Percentiles rank a stretch among this genome's conserved stretches.
Evolutionary conservation across 2,113 vertebrate species (phyloP).

Genomic region (Fregata magnificens): DNA sequence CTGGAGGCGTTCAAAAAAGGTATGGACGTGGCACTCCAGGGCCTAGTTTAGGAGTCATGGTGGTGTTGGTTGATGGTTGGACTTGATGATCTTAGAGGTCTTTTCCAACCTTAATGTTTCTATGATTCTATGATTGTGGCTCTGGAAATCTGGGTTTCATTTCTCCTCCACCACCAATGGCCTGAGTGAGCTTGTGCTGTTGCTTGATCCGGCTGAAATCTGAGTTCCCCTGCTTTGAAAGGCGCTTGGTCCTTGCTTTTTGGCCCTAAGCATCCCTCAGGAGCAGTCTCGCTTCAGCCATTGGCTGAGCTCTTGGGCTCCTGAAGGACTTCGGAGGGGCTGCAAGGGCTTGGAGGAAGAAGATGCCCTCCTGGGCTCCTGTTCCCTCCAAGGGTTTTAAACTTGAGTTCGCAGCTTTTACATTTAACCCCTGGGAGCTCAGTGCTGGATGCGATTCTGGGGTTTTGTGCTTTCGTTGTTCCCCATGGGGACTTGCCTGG

Average conservation of each 20-base stretch:
- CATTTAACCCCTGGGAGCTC: neutral
- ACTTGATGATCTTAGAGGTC: too few species aligned
- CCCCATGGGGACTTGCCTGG: neutral
- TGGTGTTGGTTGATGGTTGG: too few species aligned
- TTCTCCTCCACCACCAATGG: neutral
- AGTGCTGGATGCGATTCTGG: neutral
- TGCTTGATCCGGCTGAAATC: neutral
- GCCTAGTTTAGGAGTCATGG: too few species aligned
- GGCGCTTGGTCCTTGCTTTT: neutral
- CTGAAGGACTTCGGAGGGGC: neutral
- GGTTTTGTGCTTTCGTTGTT: neutral
- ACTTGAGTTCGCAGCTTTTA: neutral
- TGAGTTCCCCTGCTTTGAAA: neutral
- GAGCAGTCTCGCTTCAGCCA: accelerated
- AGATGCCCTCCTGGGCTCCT: neutral
- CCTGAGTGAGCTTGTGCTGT: neutral
- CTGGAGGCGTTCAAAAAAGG: too few species aligned
- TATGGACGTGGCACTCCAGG: too few species aligned
- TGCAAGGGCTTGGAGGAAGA: neutral
- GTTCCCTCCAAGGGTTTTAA: neutral
- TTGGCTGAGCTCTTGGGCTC: neutral
- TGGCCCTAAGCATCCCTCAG: neutral
- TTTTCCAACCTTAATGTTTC: too few species aligned
- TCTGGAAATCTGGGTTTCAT: neutral
- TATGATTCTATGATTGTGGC: too few species aligned